These are phyloP conservation scores for Manacus vitellinus DNA, from an alignment of 2,113 vertebrate species.

Conservation along the genomic window DNA sequence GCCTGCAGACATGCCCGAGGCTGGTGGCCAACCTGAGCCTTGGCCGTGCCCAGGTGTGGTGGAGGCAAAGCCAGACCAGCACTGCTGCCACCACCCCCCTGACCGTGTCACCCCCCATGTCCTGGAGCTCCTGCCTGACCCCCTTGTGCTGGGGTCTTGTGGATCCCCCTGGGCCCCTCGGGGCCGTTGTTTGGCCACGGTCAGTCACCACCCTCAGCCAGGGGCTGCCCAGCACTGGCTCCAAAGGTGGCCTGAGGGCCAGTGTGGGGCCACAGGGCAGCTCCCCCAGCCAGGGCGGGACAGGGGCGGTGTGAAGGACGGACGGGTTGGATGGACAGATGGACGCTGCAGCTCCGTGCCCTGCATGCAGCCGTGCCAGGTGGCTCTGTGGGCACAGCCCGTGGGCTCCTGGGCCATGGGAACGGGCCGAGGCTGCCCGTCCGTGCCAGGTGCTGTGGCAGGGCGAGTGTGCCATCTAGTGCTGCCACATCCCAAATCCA, in stretches of 20 bases:
- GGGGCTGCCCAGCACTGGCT: neutral
- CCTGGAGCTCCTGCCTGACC: neutral
- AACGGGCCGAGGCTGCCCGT: neutral
- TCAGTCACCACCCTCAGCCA: neutral
- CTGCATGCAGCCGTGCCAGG: neutral
- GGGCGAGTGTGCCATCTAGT: constrained; percentile 7
- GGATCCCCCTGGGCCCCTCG: rapidly evolving
- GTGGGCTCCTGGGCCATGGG: rapidly evolving
- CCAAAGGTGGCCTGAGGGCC: rapidly evolving
- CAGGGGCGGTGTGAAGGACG: rapidly evolving
- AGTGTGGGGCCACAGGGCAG: rapidly evolving
- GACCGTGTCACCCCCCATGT: too few relatives aligned
- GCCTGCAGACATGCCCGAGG: neutral
- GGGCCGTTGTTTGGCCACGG: neutral
- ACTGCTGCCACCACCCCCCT: rapidly evolving
- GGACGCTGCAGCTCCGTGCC: rapidly evolving
- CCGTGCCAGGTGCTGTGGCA: neutral
- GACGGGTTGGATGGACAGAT: rapidly evolving
- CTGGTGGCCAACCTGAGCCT: neutral
- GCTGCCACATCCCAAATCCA: neutral
- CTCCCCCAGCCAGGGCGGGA: too few relatives aligned
- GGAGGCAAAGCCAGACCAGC: neutral
- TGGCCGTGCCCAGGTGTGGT: rapidly evolving
- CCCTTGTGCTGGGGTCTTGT: neutral
- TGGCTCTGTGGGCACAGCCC: rapidly evolving